phyloP scores from a whole-genome alignment of 2,888 invertebrate genomes.

The Meiosimyza platycephala region DNA sequence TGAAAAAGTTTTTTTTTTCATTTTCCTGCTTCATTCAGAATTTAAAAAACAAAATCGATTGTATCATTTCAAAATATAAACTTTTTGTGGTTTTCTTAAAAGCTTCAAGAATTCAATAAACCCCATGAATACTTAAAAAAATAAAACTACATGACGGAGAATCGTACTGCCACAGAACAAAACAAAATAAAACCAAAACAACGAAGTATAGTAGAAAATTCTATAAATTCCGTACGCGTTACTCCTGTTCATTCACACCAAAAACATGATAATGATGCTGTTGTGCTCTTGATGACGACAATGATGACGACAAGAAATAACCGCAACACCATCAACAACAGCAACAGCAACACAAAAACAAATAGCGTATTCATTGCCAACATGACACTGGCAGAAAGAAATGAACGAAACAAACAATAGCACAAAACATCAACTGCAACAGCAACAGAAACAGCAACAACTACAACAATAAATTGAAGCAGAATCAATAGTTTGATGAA shows the following conservation, averaged over 20 bases:
- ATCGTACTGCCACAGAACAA: too few relatives aligned
- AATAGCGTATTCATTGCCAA: conserved; percentile 16
- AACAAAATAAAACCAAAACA: not conserved
- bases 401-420: too few relatives aligned
- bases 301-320: conserved; percentile 8
- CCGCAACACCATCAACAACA: too few relatives aligned
- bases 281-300: not conserved
- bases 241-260: not conserved
- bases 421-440: not conserved
- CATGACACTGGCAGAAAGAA: conserved; percentile 22
- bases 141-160: too few relatives aligned
- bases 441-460: conserved; percentile 8
- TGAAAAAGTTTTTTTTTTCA: too few relatives aligned
- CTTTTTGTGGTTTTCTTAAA: too few relatives aligned
- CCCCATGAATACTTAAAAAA: too few relatives aligned
- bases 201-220: not conserved
- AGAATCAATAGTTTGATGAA: not conserved
- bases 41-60: too few relatives aligned
- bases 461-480: not conserved
- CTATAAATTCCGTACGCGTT: too few relatives aligned
- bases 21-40: too few relatives aligned
- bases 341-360: not conserved
- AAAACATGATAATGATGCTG: not conserved
- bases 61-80: too few relatives aligned
- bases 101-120: too few relatives aligned